Evolutionary conservation across 2,113 vertebrate genomes (phyloP), one percentile per base, ranked within the genome.

Genomic region (Gobio gobio): DNA sequence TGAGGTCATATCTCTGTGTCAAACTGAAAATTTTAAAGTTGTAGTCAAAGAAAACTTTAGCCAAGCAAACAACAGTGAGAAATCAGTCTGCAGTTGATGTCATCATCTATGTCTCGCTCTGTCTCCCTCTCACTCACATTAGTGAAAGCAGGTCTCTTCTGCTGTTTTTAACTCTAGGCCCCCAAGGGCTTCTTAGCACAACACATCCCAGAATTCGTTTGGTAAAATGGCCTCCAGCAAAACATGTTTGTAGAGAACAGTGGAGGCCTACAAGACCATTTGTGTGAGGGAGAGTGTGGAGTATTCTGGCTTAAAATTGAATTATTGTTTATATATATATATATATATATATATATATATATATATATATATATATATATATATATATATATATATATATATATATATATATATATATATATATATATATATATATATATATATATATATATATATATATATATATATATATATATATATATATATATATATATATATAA

Each of bases 201-300:
- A 81, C 59, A 77, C 86, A 81, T 89, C 92, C 86, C 88, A 82
- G 83, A 92, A 93, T 93, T 90, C 16, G 91, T 93, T 89, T 92
- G 86, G 29, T 61, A 91, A 88, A 93, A 84, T 3, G 88, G 90
- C 92, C 87, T 86, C 82, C 89, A 92, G 91, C 86, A 90, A 88
- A 90, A 88, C 83, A 87, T 85, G 92, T 91, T 87, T 87, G 88
- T 70, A 88, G 86, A 86, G 83, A 78, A 18, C 85, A 88, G 84
- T 81, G 86, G 82, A 10, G 33, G 87, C 47, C 29, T 33, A 22
- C 16, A 64, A 68, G 78, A 63, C 61, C 49, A 83, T 80, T 51
- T 40, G 80, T 10, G 43, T 68, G 58, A 12, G 63, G 8, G 33
- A 22, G 22, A n/a, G 22, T 43, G 72, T 64, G 33, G 51, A 54